Evolutionary conservation across 2,113 vertebrate species (phyloP).

Genomic region (Neotoma lepida): DNA sequence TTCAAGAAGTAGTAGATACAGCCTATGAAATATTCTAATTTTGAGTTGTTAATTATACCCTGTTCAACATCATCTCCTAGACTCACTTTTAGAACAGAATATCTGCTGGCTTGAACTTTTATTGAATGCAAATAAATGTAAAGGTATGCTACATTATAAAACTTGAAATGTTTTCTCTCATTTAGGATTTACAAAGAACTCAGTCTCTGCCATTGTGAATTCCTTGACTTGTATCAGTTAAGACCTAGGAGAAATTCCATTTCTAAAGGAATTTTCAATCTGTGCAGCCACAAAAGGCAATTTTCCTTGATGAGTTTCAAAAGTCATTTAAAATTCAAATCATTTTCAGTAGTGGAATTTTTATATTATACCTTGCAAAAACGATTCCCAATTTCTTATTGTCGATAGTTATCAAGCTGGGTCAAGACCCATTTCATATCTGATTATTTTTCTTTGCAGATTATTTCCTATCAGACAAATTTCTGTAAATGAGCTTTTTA

Average conservation of each 20-base stretch:
- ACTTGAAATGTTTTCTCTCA: slow-evolving; percentile 96
- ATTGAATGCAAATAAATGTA: slow-evolving; percentile 93
- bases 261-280: slow-evolving; percentile 98
- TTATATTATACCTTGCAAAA: no score
- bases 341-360: no score
- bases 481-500: no score
- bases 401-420: no score
- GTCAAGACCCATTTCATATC: no score
- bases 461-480: no score
- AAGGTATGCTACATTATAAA: slow-evolving; percentile 91
- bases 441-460: no score
- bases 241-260: slow-evolving; percentile 98
- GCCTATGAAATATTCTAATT: no score
- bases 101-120: slow-evolving; percentile 96
- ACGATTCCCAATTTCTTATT: no score
- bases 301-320: slow-evolving; percentile 98
- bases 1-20: no score
- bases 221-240: slow-evolving; percentile 98
- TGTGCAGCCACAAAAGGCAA: slow-evolving; percentile 97
- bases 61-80: slow-evolving; percentile 96
- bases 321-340: slow-evolving; percentile 96
- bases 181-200: slow-evolving; percentile 98
- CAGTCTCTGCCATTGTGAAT: slow-evolving; percentile 99
- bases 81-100: slow-evolving; percentile 92
- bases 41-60: slow-evolving; percentile 73